A percentile compares a stretch with the other conserved stretches of the same genome.
Evolutionary conservation across 37 sponge, comb jelly and placozoan species (phyloP).

Genomic region (Agelas oroides): DNA sequence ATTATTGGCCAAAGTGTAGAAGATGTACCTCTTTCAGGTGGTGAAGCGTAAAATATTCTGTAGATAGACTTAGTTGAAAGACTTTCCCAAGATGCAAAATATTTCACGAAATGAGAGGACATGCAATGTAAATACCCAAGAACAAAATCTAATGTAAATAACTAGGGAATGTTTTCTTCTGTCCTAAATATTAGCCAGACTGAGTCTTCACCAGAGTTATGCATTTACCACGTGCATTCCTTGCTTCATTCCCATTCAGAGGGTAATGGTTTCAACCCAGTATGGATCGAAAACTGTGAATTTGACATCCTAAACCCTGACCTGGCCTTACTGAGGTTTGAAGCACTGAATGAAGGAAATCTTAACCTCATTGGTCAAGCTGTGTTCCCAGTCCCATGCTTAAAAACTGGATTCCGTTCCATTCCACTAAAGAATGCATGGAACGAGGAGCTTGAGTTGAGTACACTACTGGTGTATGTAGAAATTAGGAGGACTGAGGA

Average conservation of each 20-base stretch:
- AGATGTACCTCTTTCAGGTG: too few relatives aligned
- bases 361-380: slow-evolving; percentile 95
- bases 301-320: slow-evolving; percentile 90
- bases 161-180: too few relatives aligned
- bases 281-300: slow-evolving; percentile 87
- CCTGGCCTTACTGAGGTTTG: slow-evolving; percentile 90
- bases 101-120: too few relatives aligned
- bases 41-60: too few relatives aligned
- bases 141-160: too few relatives aligned
- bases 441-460: slow-evolving; percentile 93
- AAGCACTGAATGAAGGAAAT: slow-evolving; percentile 90
- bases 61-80: too few relatives aligned
- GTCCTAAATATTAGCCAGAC: too few relatives aligned
- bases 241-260: slow-evolving; percentile 43
- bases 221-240: neutral
- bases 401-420: slow-evolving; percentile 91
- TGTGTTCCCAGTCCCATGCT: slow-evolving; percentile 77
- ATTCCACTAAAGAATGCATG: slow-evolving; percentile 83
- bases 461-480: slow-evolving; percentile 83
- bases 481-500: slow-evolving; percentile 63
- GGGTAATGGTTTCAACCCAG: slow-evolving; percentile 95
- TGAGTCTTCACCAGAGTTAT: too few relatives aligned
- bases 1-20: too few relatives aligned
- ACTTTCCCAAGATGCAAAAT: too few relatives aligned
- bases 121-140: too few relatives aligned